A percentile compares a stretch with the other conserved stretches of the same genome.
Conservation (phyloP, 2,797 vertebrate genomes). For the Premnoplex brunnescens region DNA sequence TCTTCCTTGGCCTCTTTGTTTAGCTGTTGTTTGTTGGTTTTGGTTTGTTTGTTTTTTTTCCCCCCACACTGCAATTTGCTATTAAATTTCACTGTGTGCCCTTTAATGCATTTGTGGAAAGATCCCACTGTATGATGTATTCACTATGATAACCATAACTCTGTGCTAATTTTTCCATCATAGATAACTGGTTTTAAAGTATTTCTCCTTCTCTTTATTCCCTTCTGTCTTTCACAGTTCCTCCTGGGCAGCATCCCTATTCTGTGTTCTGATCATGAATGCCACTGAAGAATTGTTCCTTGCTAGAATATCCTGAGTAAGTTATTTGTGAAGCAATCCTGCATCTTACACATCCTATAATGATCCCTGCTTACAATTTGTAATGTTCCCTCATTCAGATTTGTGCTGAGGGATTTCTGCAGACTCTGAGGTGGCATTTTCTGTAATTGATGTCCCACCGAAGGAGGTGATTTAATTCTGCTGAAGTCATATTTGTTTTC, state of each 20-base stretch:
- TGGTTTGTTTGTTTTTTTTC: neutral
- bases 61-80: neutral
- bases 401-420: neutral
- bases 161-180: slow-evolving; percentile 5
- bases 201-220: neutral
- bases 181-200: neutral
- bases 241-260: neutral
- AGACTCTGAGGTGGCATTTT: neutral
- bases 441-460: rapidly evolving
- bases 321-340: neutral
- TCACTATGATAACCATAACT: neutral
- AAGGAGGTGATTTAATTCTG: slow-evolving; percentile 20
- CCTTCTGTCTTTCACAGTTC: neutral
- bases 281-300: neutral
- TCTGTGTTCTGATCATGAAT: neutral
- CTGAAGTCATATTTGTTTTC: slow-evolving; percentile 12
- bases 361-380: neutral
- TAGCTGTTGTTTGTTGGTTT: neutral
- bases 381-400: rapidly evolving
- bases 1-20: neutral
- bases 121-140: neutral
- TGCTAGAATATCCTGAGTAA: neutral
- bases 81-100: neutral
- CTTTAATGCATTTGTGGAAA: neutral
- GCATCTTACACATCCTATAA: neutral